Percentiles rank a stretch among this genome's conserved stretches.
Evolutionary conservation across 2,888 invertebrate species (phyloP).

Genomic region (Hermaeophaga mercurialis): DNA sequence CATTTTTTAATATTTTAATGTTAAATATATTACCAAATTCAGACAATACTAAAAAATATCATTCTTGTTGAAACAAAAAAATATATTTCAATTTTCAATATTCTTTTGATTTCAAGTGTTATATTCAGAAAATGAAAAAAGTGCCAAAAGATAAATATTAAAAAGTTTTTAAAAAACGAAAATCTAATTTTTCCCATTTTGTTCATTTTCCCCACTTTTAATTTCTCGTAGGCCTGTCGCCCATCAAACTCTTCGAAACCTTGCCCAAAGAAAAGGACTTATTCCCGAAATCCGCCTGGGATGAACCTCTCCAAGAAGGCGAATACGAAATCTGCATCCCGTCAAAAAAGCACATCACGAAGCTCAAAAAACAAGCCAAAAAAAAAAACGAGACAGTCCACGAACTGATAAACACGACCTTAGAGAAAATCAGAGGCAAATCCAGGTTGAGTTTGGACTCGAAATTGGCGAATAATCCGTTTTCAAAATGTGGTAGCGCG

Average conservation of each 20-base stretch:
- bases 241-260: constrained; percentile 29
- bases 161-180: neutral
- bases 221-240: constrained; percentile 22
- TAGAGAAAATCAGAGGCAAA: constrained; percentile 35
- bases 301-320: constrained; percentile 55
- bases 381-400: constrained; percentile 30
- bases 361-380: constrained; percentile 34
- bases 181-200: neutral
- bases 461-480: constrained; percentile 38
- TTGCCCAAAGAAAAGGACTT: constrained; percentile 27
- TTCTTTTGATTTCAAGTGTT: too few species aligned
- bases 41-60: too few species aligned
- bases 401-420: constrained; percentile 28
- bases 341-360: constrained; percentile 42
- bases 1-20: too few species aligned
- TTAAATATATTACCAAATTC: too few species aligned
- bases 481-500: constrained; percentile 40
- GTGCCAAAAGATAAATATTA: neutral
- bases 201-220: neutral
- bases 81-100: neutral
- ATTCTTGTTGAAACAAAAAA: too few species aligned
- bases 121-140: neutral
- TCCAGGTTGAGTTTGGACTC: constrained; percentile 39
- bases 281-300: constrained; percentile 54
- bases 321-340: constrained; percentile 54